A percentile compares a stretch with the other conserved stretches of the same genome.
These are phyloP conservation scores for Pristionchus mayeri DNA, from an alignment of 2,888 invertebrate species.

Conservation along the genomic window DNA sequence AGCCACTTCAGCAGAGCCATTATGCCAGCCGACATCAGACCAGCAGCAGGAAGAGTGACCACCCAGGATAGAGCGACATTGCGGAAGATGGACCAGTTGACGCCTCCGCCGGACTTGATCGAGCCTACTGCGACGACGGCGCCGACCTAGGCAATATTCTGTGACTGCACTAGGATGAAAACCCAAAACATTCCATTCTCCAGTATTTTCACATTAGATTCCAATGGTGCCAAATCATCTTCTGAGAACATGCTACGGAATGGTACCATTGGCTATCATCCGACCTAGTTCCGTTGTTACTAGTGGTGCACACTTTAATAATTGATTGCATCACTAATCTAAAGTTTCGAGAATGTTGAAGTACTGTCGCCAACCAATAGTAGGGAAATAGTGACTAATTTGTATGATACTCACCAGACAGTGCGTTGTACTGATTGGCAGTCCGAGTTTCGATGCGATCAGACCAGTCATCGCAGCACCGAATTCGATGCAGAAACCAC, in stretches of 20 bases:
- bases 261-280: background rate
- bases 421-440: conserved; percentile 97
- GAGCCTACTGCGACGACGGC: conserved; percentile 96
- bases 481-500: conserved; percentile 94
- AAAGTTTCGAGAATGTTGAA: background rate
- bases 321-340: background rate
- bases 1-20: conserved; percentile 4
- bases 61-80: conserved; percentile 92
- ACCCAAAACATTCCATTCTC: background rate
- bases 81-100: conserved; percentile 80
- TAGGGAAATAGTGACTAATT: no score
- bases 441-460: conserved; percentile 93
- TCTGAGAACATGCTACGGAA: no score
- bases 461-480: conserved; percentile 96
- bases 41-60: conserved; percentile 89
- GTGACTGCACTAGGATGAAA: background rate
- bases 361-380: no score
- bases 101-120: conserved; percentile 82
- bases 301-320: background rate
- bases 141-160: conserved; percentile 80
- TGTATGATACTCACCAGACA: conserved; percentile 84
- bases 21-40: conserved; percentile 8
- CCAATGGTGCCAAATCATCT: background rate
- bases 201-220: background rate
- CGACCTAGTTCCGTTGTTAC: background rate